phyloP scores from a whole-genome alignment of 2,113 vertebrate species.

The Uropsilus gracilis region DNA sequence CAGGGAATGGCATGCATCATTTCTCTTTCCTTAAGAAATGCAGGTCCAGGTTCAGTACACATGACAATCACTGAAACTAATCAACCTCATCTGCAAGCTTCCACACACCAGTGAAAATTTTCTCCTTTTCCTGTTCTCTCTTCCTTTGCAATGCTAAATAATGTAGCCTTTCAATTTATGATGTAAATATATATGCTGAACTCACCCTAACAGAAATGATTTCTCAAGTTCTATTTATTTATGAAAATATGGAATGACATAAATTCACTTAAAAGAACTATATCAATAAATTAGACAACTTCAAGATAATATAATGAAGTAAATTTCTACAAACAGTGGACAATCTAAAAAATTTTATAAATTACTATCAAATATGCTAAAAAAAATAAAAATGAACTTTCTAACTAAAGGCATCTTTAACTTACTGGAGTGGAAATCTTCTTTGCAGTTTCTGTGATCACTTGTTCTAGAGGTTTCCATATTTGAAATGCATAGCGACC shows the following conservation, averaged over 20 bases:
- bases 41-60: neutral
- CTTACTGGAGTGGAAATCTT: conserved; percentile 92
- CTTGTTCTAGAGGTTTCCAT: conserved; percentile 94
- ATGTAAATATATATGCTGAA: neutral
- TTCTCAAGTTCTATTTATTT: conserved; percentile 23
- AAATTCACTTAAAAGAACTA: neutral
- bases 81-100: neutral
- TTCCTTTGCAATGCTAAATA: conserved; percentile 48
- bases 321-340: neutral
- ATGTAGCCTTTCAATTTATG: neutral
- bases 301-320: neutral
- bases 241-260: neutral
- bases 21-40: neutral
- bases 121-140: neutral
- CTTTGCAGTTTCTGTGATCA: conserved; percentile 89
- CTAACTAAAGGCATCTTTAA: conserved; percentile 54
- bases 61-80: neutral
- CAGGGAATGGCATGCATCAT: neutral
- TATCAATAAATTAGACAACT: conserved; percentile 9
- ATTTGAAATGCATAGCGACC: conserved; percentile 93
- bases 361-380: neutral
- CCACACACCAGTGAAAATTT: neutral
- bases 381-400: neutral
- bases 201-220: neutral
- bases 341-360: neutral